Percentiles rank a stretch among this genome's conserved stretches.
phyloP scores from a whole-genome alignment of 1,140 invertebrate species.

The honey bee (Apis mellifera) region DNA sequence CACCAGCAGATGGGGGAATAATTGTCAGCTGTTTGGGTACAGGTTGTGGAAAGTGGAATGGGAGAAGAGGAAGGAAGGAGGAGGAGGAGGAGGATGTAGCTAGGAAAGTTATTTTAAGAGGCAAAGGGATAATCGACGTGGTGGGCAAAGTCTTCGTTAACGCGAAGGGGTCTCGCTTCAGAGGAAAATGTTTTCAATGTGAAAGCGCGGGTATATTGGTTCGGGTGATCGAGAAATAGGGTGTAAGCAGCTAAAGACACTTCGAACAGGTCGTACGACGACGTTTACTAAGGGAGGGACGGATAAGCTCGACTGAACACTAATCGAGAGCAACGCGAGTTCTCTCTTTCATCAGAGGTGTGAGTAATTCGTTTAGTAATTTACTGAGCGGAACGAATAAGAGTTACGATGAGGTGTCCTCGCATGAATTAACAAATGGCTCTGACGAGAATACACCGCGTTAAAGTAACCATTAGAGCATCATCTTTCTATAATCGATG shows the following conservation, averaged over 20 bases:
- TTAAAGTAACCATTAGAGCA: slow-evolving; percentile 36
- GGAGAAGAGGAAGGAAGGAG: too few relatives aligned
- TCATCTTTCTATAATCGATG: slow-evolving; percentile 42
- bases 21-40: background rate
- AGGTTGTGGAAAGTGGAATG: background rate
- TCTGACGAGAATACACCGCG: slow-evolving; percentile 48
- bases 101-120: slow-evolving; percentile 33
- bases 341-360: slow-evolving; percentile 61
- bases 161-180: slow-evolving; percentile 25
- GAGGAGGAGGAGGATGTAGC: background rate
- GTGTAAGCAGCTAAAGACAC: slow-evolving; percentile 66
- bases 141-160: slow-evolving; percentile 38
- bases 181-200: slow-evolving; percentile 17
- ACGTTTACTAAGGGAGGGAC: slow-evolving; percentile 34
- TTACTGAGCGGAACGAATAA: slow-evolving; percentile 67
- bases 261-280: slow-evolving; percentile 31
- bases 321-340: slow-evolving; percentile 50
- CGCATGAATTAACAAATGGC: slow-evolving; percentile 64
- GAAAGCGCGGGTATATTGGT: slow-evolving; percentile 40
- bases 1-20: background rate
- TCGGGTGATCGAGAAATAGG: slow-evolving; percentile 62
- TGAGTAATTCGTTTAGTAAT: slow-evolving; percentile 73
- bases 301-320: slow-evolving; percentile 64
- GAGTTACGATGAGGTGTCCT: slow-evolving; percentile 56
- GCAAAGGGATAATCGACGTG: slow-evolving; percentile 23